phyloP scores from a whole-genome alignment of 2,797 vertebrate genomes.

The Bradypus variegatus region DNA sequence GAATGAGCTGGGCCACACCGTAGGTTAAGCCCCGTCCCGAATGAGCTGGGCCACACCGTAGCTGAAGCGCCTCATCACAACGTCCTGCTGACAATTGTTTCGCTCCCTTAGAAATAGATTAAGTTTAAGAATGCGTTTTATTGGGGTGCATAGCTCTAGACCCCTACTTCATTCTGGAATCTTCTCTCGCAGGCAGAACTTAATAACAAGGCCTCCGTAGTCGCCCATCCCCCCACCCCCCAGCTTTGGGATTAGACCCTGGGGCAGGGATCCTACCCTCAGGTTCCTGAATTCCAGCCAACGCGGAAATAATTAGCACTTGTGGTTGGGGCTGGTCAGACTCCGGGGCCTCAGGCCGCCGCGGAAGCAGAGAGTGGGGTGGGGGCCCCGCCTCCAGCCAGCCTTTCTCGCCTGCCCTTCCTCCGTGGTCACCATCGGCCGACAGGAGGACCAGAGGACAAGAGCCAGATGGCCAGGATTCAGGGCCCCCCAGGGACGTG shows the following conservation, averaged over 20 bases:
- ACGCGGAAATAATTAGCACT: rapidly evolving
- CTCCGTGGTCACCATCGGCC: rapidly evolving
- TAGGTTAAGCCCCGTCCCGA: too few species aligned
- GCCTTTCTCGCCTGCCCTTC: rapidly evolving
- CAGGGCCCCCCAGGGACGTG: neutral
- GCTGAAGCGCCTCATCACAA: too few species aligned
- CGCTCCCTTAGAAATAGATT: too few species aligned
- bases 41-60: too few species aligned
- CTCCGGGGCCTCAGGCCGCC: neutral
- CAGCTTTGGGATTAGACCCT: neutral
- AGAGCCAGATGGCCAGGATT: neutral
- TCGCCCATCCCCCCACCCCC: rapidly evolving
- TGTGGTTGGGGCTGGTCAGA: neutral
- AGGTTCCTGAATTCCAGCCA: neutral
- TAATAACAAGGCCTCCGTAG: rapidly evolving
- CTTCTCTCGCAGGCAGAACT: neutral
- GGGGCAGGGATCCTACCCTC: neutral
- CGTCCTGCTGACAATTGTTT: too few species aligned
- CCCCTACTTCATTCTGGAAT: neutral
- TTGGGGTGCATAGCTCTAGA: too few species aligned
- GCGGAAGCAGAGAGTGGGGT: rapidly evolving
- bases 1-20: too few species aligned
- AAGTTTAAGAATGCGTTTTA: too few species aligned
- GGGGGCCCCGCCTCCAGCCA: neutral
- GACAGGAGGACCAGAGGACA: too few species aligned